Evolutionary conservation across 1,140 invertebrate species (phyloP).

Genomic region (Drosophila simulans): DNA sequence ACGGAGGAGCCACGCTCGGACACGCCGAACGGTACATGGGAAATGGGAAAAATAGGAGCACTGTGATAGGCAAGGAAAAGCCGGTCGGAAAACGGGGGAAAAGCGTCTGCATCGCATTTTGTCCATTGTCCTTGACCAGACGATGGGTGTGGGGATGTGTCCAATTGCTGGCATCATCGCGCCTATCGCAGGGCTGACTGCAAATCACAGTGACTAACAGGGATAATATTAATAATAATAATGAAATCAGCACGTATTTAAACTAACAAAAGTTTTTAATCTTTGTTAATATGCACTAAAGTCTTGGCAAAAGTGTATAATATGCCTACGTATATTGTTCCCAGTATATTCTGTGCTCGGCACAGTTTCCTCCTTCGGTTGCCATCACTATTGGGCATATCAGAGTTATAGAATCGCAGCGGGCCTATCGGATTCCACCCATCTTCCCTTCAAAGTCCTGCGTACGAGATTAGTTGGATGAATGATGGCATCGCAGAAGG

Average conservation of each 20-base stretch:
- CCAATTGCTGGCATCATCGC: constrained; percentile 20
- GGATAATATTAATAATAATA: neutral
- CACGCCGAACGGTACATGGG: constrained; percentile 21
- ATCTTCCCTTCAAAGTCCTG: neutral
- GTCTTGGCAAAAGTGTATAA: too few relatives aligned
- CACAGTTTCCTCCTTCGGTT: neutral
- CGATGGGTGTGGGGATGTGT: constrained; percentile 21
- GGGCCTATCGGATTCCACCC: neutral
- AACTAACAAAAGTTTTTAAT: too few relatives aligned
- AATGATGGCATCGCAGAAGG: constrained; percentile 35
- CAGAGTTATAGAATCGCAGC: neutral
- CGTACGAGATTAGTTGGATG: constrained; percentile 42
- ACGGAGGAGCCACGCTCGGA: constrained; percentile 51
- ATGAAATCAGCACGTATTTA: too few relatives aligned
- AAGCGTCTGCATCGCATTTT: constrained; percentile 43
- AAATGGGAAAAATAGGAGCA: constrained; percentile 1
- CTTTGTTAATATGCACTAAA: neutral
- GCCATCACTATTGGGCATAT: neutral
- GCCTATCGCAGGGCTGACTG: constrained; percentile 1
- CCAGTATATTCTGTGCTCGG: neutral
- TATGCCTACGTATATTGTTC: too few relatives aligned
- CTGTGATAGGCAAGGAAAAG: neutral
- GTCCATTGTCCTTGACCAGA: constrained; percentile 50
- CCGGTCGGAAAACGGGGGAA: constrained; percentile 16
- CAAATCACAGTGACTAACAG: neutral